Percentiles rank a stretch among this genome's conserved stretches.
These are phyloP conservation scores for Andrena camellia DNA, from an alignment of 2,888 invertebrate genomes.

Conservation along the genomic window DNA sequence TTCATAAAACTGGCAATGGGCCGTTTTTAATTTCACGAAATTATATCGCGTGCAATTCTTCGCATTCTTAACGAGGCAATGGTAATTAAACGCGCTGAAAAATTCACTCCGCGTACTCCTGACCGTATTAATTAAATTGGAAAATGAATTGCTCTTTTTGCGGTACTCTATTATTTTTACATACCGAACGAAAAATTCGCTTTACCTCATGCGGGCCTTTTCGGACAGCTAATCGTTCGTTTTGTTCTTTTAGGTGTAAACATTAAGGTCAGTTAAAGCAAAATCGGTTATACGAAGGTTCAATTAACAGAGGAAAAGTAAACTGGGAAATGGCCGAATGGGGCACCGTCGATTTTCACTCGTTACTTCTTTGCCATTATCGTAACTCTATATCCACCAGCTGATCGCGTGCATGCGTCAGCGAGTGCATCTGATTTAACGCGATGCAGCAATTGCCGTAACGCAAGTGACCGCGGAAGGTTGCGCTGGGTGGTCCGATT, in stretches of 20 bases:
- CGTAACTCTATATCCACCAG: conserved; percentile 11
- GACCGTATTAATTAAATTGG: not conserved
- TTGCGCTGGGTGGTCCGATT: conserved; percentile 73
- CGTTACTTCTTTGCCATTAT: conserved; percentile 35
- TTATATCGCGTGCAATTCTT: not conserved
- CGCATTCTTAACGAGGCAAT: not conserved
- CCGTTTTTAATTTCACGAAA: not conserved
- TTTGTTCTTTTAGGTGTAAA: no score
- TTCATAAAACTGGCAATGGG: not conserved
- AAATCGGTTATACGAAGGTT: no score
- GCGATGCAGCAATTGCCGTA: conserved; percentile 71
- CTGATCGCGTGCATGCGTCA: conserved; percentile 11
- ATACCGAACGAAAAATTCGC: not conserved
- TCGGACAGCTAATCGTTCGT: no score
- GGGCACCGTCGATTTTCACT: conserved; percentile 30
- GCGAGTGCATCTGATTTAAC: conserved; percentile 62
- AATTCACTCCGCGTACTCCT: not conserved
- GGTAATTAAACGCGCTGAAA: not conserved
- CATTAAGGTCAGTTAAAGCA: no score
- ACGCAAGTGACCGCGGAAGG: conserved; percentile 68
- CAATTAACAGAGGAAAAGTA: no score
- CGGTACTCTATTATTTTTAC: not conserved
- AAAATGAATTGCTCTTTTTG: not conserved
- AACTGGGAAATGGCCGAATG: not conserved
- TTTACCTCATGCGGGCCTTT: no score